Conservation (phyloP, 2,888 invertebrate genomes). For the Iphiclides podalirius region DNA sequence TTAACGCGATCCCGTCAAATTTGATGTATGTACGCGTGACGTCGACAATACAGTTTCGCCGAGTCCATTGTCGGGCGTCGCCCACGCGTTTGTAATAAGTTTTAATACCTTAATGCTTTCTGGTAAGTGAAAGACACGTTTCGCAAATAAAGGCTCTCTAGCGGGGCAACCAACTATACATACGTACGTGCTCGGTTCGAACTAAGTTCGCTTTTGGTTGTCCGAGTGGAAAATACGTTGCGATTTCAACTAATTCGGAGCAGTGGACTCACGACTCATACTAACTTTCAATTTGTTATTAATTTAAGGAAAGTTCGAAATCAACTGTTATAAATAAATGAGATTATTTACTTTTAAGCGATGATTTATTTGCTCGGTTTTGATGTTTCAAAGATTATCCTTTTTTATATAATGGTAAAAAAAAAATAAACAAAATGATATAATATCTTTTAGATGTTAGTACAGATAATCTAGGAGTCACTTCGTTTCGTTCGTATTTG, state of each 20-base stretch:
- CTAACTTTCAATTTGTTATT: too few species aligned
- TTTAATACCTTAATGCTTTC: constrained; percentile 25
- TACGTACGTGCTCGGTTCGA: constrained; percentile 4
- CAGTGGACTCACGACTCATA: too few species aligned
- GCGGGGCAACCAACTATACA: constrained; percentile 6
- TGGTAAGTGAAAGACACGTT: constrained; percentile 18
- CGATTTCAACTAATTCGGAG: background rate
- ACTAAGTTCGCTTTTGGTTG: constrained; percentile 20
- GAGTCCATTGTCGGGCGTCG: constrained; percentile 36
- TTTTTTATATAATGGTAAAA: too few species aligned
- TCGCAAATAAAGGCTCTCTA: constrained; percentile 19
- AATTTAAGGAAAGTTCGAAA: too few species aligned
- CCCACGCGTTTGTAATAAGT: constrained; percentile 34
- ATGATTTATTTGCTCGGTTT: too few species aligned
- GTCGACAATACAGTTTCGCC: constrained; percentile 49
- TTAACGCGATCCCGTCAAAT: constrained; percentile 44
- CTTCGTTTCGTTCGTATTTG: constrained; percentile 19
- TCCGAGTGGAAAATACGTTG: constrained; percentile 2
- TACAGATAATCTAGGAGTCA: background rate
- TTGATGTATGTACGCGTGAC: constrained; percentile 58
- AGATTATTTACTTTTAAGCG: too few species aligned
- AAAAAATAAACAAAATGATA: too few species aligned
- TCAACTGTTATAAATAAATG: too few species aligned
- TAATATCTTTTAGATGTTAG: too few species aligned
- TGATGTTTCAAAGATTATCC: too few species aligned